Conservation (phyloP, 2,797 vertebrate species). For the Sebastes itinus region DNA sequence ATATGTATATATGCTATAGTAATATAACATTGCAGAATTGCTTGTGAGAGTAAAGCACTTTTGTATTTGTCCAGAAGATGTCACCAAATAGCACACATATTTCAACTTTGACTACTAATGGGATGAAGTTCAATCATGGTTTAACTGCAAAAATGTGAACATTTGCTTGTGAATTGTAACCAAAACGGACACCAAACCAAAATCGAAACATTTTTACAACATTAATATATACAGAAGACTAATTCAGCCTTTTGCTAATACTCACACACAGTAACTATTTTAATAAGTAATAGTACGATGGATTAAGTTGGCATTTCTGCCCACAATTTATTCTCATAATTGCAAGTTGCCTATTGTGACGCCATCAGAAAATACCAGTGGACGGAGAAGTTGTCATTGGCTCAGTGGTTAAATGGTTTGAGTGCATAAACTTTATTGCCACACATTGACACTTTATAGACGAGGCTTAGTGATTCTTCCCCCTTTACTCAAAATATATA, state of each 20-base stretch:
- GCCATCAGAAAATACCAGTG: background rate
- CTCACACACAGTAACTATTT: background rate
- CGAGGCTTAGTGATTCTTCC: background rate
- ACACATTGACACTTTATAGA: background rate
- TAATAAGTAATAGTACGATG: background rate
- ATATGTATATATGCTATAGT: background rate
- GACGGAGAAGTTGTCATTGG: background rate
- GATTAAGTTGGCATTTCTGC: background rate
- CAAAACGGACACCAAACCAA: background rate
- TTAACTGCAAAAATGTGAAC: background rate
- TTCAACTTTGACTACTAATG: background rate
- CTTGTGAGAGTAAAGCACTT: background rate
- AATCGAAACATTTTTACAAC: background rate
- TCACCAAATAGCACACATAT: conserved; percentile 20
- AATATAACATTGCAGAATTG: background rate
- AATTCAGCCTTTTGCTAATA: background rate
- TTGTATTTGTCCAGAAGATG: conserved; percentile 49
- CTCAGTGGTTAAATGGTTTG: background rate
- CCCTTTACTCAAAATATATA: background rate
- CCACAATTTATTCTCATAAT: background rate
- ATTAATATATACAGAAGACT: background rate
- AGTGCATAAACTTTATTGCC: background rate
- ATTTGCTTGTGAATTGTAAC: background rate
- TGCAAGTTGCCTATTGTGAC: background rate
- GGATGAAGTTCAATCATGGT: background rate